phyloP scores from a whole-genome alignment of 2,113 vertebrate genomes.

The Apistogramma diplotaenia region DNA sequence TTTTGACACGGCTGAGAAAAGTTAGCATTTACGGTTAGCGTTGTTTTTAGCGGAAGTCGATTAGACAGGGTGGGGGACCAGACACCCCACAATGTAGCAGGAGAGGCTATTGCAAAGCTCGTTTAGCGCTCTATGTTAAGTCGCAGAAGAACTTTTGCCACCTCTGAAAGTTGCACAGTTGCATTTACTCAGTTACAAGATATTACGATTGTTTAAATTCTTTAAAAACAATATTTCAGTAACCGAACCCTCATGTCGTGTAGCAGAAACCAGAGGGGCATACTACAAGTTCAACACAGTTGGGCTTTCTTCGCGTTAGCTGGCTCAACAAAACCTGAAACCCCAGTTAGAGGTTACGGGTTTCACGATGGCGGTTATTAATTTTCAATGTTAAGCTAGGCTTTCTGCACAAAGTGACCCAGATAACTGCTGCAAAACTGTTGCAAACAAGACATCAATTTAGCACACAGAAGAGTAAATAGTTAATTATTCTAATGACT shows the following conservation, averaged over 20 bases:
- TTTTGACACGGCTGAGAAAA: no score
- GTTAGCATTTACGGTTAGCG: no score
- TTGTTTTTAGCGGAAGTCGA: no score
- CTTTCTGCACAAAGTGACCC: background rate
- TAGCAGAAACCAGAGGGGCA: background rate
- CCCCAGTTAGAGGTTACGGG: background rate
- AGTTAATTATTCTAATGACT: background rate
- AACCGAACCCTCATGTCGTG: background rate
- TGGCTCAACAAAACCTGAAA: background rate
- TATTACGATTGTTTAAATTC: background rate
- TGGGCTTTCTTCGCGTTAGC: background rate
- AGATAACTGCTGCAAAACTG: background rate
- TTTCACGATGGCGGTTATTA: background rate
- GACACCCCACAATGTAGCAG: no score
- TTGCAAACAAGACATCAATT: accelerated
- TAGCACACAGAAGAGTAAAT: background rate
- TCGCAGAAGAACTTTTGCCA: no score
- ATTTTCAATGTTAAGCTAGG: background rate
- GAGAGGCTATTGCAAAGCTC: no score
- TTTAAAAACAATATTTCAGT: background rate
- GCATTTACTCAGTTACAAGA: background rate
- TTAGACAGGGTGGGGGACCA: no score
- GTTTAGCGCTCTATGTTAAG: no score
- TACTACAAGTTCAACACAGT: background rate
- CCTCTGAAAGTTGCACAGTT: no score